Evolutionary conservation across 2,797 vertebrate species (phyloP).

Genomic region (Malurus splendens): DNA sequence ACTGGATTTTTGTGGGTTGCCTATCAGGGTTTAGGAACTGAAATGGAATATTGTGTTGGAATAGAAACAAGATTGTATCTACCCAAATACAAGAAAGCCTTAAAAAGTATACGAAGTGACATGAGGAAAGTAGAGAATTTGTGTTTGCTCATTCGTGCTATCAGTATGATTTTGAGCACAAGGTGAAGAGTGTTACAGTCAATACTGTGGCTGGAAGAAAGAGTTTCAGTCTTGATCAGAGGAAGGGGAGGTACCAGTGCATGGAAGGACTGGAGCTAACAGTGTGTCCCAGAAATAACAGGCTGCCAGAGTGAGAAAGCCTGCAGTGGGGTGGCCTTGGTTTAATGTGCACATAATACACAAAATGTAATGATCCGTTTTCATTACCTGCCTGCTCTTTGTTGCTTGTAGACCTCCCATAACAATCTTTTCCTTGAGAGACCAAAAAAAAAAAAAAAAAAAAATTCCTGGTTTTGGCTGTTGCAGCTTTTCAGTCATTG

Average conservation of each 20-base stretch:
- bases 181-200: neutral
- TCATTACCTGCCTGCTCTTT: neutral
- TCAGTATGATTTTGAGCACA: neutral
- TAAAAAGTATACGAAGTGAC: neutral
- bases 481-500: neutral
- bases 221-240: neutral
- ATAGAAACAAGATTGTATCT: neutral
- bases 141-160: rapidly evolving
- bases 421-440: neutral
- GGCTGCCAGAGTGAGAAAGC: neutral
- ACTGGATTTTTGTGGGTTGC: neutral
- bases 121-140: neutral
- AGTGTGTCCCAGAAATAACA: neutral
- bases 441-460: neutral
- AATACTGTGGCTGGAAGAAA: neutral
- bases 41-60: neutral
- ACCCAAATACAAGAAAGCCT: neutral
- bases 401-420: neutral
- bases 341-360: neutral
- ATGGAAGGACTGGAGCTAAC: neutral
- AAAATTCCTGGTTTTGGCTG: rapidly evolving
- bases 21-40: neutral
- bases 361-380: neutral
- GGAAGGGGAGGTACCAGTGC: neutral
- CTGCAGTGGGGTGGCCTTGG: neutral